Percentiles rank a stretch among this genome's conserved stretches.
These are phyloP conservation scores for Actinostola sp. DNA, from an alignment of 92 coral and sea anemone genomes.

Conservation along the genomic window DNA sequence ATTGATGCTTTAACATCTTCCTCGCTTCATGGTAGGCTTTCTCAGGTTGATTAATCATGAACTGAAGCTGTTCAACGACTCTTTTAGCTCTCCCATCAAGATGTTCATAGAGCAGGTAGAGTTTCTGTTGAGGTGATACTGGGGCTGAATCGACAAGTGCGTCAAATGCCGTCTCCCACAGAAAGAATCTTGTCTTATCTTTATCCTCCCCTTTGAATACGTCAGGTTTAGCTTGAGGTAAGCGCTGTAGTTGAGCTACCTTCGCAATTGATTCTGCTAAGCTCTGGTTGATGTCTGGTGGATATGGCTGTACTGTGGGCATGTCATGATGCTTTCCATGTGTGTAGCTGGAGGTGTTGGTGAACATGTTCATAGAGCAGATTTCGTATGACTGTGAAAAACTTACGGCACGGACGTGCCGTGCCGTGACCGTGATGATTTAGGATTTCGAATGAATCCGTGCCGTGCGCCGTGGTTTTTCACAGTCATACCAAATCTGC, in stretches of 20 bases:
- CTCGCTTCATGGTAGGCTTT: slow-evolving; percentile 65
- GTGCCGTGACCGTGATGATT: too few species aligned
- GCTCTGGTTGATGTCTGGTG: slow-evolving; percentile 24
- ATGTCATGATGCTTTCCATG: too few species aligned
- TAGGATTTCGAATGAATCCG: too few species aligned
- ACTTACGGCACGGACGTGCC: too few species aligned
- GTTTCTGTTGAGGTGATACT: slow-evolving; percentile 52
- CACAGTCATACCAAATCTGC: too few species aligned
- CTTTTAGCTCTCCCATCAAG: slow-evolving; percentile 59
- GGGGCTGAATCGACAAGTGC: slow-evolving; percentile 59
- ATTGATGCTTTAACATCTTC: slow-evolving; percentile 46
- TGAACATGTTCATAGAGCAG: too few species aligned
- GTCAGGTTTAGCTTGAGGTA: slow-evolving; percentile 57
- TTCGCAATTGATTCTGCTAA: slow-evolving; percentile 44
- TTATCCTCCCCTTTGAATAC: slow-evolving; percentile 54
- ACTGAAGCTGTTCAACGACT: slow-evolving; percentile 68
- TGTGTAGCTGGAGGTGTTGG: too few species aligned
- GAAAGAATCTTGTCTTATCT: slow-evolving; percentile 61
- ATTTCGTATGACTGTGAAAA: too few species aligned
- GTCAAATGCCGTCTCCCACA: slow-evolving; percentile 53
- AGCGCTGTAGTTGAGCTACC: slow-evolving; percentile 53
- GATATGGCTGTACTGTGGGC: too few species aligned
- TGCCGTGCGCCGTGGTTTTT: too few species aligned
- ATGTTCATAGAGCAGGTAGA: slow-evolving; percentile 60
- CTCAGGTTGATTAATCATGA: slow-evolving; percentile 52